Base-by-base conservation (phyloP, 2,113 vertebrate species). In the Phalacrocorax carbo region DNA sequence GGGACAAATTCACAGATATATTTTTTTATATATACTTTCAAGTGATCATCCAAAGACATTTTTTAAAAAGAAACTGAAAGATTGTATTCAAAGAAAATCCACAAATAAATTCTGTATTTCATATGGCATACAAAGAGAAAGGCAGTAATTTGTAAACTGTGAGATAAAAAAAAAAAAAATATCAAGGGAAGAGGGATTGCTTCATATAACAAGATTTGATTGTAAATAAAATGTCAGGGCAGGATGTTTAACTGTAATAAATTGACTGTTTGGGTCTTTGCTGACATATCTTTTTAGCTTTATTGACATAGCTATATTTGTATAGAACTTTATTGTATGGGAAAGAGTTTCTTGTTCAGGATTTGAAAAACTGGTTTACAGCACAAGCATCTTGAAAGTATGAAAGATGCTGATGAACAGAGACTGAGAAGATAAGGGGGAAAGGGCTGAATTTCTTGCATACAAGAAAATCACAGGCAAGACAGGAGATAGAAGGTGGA, bases 201-300 rank as follows among this genome's bases (percentile, higher is more conserved):
- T 94, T 97, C 91, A 78, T 44, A 68, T 40, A 95, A 90, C 19
- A 94, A 86, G 20, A 27, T 76, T 82, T 48, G 58, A 89, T 86
- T 94, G 71, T 96, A 97, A 97, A 93, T 86, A 64, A 65, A 71
- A 68, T 61, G 75, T 95, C 90, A 84, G 44, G 90, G 78, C 84
- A 93, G 96, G 96, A 94, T 88, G 48, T 93, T 97, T 95, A 97
- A 68, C 64, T 58, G 66, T 83, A 82, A 94, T 93, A 94, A 93
- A 95, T 81, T 82, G 76, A 65, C 72, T 96, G 95, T 86, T 89
- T 94, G 86, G 68, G n/a, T 88, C 82, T 83, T 93, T 82, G 76
- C 79, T 96, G 93, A 91, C 90, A 94, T 93, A 77, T 87, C 86
- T 92, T 90, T 82, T 82, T 81, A 88, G 61, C 52, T 91, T 81